A percentile compares a stretch with the other conserved stretches of the same genome.
Conservation (phyloP, 2,797 vertebrate genomes). For the Sebastes trivittatus region DNA sequence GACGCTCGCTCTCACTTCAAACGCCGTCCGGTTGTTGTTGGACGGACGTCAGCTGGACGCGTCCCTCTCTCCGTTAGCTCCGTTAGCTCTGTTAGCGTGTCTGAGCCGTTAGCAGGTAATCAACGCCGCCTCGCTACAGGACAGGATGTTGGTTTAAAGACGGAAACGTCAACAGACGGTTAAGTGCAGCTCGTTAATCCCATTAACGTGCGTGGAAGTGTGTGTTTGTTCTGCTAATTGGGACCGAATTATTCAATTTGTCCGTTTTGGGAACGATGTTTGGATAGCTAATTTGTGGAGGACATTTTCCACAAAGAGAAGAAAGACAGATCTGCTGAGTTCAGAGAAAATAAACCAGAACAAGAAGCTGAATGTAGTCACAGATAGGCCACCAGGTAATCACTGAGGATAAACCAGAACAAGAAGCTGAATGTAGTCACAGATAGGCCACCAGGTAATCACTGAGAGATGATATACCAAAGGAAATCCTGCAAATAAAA, state of each 20-base stretch:
- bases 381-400: slow-evolving; percentile 15
- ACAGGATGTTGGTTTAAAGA: slow-evolving; percentile 69
- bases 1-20: slow-evolving; percentile 40
- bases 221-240: slow-evolving; percentile 76
- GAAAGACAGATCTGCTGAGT: slow-evolving; percentile 47
- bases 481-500: neutral
- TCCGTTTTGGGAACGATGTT: slow-evolving; percentile 68
- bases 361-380: slow-evolving; percentile 32
- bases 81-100: neutral
- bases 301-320: slow-evolving; percentile 68
- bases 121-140: slow-evolving; percentile 32
- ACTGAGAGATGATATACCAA: neutral
- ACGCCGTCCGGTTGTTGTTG: slow-evolving; percentile 50
- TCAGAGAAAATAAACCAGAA: slow-evolving; percentile 59
- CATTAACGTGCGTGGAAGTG: slow-evolving; percentile 63
- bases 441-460: slow-evolving; percentile 13
- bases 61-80: neutral
- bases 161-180: slow-evolving; percentile 64
- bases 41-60: slow-evolving; percentile 35
- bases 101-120: slow-evolving; percentile 48
- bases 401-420: slow-evolving; percentile 33
- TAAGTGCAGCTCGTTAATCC: slow-evolving; percentile 72
- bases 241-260: slow-evolving; percentile 77
- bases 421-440: slow-evolving; percentile 13
- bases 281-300: slow-evolving; percentile 68